phyloP scores from a whole-genome alignment of 1,140 invertebrate species.

The Caenorhabditis remanei region DNA sequence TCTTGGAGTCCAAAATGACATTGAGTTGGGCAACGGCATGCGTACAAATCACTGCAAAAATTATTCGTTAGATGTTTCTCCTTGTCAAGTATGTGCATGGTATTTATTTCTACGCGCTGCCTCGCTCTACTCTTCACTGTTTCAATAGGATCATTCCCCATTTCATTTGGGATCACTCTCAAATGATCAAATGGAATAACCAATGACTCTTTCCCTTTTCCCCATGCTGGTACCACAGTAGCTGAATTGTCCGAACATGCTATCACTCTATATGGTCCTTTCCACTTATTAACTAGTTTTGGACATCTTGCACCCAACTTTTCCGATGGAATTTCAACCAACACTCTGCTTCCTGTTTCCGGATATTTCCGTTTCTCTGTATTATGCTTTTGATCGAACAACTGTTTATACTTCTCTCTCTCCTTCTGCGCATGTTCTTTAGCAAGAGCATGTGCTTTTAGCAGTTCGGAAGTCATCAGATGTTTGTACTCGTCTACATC shows the following conservation, averaged over 20 bases:
- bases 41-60: too few species aligned
- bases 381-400: not conserved
- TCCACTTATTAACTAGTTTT: conserved; percentile 9
- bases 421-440: not conserved
- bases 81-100: not conserved
- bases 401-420: not conserved
- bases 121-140: not conserved
- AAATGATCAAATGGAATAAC: not conserved
- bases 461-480: not conserved
- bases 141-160: not conserved
- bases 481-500: conserved; percentile 4
- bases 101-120: not conserved
- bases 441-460: not conserved
- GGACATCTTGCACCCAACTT: not conserved
- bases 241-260: conserved; percentile 8
- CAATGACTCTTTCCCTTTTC: not conserved
- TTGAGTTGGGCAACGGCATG: too few species aligned
- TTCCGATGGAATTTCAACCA: not conserved
- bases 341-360: not conserved
- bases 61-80: too few species aligned
- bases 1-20: too few species aligned
- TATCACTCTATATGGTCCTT: not conserved
- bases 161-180: not conserved
- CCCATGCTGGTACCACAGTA: not conserved
- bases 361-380: not conserved